Evolutionary conservation across 1,140 invertebrate genomes (phyloP), one percentile per base, ranked within the genome.

Genomic region (Drosophila ironensis): DNA sequence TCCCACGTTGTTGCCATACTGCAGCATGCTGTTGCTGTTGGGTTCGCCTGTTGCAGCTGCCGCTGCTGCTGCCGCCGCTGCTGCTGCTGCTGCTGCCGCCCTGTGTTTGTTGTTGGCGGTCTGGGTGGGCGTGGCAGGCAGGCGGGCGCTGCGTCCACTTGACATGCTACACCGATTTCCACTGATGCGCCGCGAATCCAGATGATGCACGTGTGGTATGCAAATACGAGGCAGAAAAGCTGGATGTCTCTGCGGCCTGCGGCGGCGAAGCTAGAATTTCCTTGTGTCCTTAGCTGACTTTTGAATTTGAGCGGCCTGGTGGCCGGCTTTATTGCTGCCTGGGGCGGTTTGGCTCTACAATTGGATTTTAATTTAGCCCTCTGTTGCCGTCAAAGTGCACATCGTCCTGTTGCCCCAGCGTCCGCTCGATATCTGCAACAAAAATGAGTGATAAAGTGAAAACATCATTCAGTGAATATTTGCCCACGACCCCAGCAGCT

Each of bases 61-160:
- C 77, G 72, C 84, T 74, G 71, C 86, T 70, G 45, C 87, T 57
- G 40, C 56, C 24, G 69, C 57, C 11, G 68, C 48, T 47, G 61
- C 38, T 41, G 46, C 44, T 47, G 51, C 27, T 51, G 64, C 44
- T 44, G 66, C 67, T 63, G 77, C 59, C 48, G 47, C 61, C 47
- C 81, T 57, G 4, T 81, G 67, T 41, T 77, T 81, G 56, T 71
- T 80, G 69, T 88, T 82, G 60, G 72, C 74, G 70, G 67, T 84
- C 12, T 89, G 87, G 56, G 82, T 89, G 74, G 89, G 88, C 63
- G 84, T 90, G 52, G 89, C 82, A 57, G 89, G 89, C 33, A 90
- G 74, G 38, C 89, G 73, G 61, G 89, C 89, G 50, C 89, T 90
- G 51, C 89, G 89, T 72, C 89, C 89, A 82, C 89, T 90, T 80